phyloP scores from a whole-genome alignment of 1,140 invertebrate species.

The Brachionus asplanchnoidis region DNA sequence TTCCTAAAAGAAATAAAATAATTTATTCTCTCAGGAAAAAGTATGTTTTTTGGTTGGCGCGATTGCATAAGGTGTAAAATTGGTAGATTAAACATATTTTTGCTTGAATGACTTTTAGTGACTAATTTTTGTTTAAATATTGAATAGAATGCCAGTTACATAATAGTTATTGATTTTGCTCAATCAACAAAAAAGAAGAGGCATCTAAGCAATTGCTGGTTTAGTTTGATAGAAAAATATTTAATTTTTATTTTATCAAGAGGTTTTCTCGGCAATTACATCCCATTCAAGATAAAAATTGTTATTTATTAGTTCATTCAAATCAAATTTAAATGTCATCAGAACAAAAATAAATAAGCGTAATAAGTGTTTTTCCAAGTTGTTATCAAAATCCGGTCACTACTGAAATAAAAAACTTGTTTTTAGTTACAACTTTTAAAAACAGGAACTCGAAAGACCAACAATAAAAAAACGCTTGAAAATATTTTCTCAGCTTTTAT shows the following conservation, averaged over 20 bases:
- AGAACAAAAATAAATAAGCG: neutral
- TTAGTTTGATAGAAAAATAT: neutral
- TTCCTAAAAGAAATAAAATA: neutral
- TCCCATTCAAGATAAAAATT: conserved; percentile 23
- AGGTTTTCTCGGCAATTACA: conserved; percentile 14
- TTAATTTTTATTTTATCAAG: conserved; percentile 24
- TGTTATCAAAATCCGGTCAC: conserved; percentile 27
- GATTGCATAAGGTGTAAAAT: conserved; percentile 18
- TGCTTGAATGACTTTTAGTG: neutral
- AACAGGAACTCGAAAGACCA: neutral
- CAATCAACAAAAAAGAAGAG: conserved; percentile 9
- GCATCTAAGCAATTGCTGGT: neutral
- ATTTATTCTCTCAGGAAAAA: neutral
- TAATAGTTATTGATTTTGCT: conserved; percentile 22
- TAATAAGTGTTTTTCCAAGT: neutral
- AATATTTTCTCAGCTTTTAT: neutral
- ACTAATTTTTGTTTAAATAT: neutral
- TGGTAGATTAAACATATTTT: neutral
- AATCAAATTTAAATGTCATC: conserved; percentile 29
- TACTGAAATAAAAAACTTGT: neutral
- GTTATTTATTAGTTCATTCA: neutral
- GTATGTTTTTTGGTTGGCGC: neutral
- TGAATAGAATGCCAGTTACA: neutral
- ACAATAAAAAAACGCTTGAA: neutral
- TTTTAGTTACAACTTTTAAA: neutral